These are phyloP conservation scores for Spodoptera litura DNA, from an alignment of 1,140 invertebrate species.

Conservation along the genomic window DNA sequence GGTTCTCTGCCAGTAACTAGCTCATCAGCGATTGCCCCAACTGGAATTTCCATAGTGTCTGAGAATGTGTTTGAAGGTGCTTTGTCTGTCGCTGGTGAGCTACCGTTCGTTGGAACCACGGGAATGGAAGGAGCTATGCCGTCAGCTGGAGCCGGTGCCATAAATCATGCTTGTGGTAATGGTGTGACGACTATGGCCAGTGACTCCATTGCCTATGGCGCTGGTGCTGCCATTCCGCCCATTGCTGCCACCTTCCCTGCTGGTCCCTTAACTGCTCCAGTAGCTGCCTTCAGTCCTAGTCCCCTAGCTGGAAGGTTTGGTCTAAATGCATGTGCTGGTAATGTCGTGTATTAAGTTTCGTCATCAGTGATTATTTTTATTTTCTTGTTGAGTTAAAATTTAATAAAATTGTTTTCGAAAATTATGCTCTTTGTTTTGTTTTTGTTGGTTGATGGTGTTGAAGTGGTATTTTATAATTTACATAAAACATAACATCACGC, in stretches of 20 bases:
- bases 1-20: slow-evolving; percentile 33
- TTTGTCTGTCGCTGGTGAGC: slow-evolving; percentile 15
- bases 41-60: slow-evolving; percentile 30
- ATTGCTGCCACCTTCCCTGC: slow-evolving; percentile 26
- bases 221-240: not conserved
- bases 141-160: slow-evolving; percentile 30
- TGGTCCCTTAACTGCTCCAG: not conserved
- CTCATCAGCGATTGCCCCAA: slow-evolving; percentile 36
- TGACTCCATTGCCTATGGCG: not conserved
- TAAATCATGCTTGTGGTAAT: slow-evolving; percentile 42
- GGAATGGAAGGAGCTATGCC: slow-evolving; percentile 40
- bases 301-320: not conserved
- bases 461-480: too few species aligned
- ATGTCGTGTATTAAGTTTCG: slow-evolving; percentile 1
- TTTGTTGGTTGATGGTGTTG: too few species aligned
- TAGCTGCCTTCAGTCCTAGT: not conserved
- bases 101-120: slow-evolving; percentile 40
- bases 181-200: slow-evolving; percentile 24
- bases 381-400: not conserved
- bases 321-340: not conserved
- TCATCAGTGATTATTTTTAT: slow-evolving; percentile 16
- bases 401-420: slow-evolving; percentile 2
- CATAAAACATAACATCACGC: too few species aligned
- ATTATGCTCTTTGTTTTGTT: not conserved
- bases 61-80: slow-evolving; percentile 39